Base-by-base conservation (phyloP, 2,888 invertebrate species). In the Amphipoea lucens region DNA sequence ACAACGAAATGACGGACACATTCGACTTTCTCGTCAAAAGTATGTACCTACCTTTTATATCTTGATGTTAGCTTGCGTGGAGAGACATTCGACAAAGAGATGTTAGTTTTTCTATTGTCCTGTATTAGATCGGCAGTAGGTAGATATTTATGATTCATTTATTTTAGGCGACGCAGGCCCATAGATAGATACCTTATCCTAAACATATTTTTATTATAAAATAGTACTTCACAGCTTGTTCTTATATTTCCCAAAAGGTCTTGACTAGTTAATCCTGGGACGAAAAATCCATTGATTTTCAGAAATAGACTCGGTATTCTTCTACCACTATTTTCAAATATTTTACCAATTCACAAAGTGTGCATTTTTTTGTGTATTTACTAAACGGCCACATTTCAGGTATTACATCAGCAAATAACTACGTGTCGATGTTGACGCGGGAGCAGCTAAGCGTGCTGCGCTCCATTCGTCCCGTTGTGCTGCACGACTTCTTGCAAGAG, bases 21-120 rank as follows among this genome's bases (percentile, higher is more conserved):
- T 96, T 96, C 85, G 96, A 96, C 79, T 96, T 96, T 81, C 92
- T 96, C 17, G 91, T 96, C 40, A 96, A 96, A 92, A 96, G 96
- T 96, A 88, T 90, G 94, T 92, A 69, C 4, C 57, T 92, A 69
- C 4, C 57, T 63, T 67, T 17, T 63, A 42, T 36, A 42, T 36
- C n/a, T 40, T 66, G 17, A 51, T 51, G 14, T 51, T 17, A 51
- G 40, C 11, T 63, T 76, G 7, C 57, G 11, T 36, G 2, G 42
- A 11, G 7, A 23, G 9, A 40, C 23, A 40, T 71, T 71, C n/a
- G n/a, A 17, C 17, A n/a, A 4, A 70, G 14, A 54, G 17, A 36
- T 40, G 7, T 14, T n/a, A 5, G 9, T n/a, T 57, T 62, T 48
- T 48, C 5, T 48, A 48, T 40, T 40, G 23, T 45, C 42, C 0